These are phyloP conservation scores for Drosophila stalkeri DNA, from an alignment of 2,888 invertebrate species.

Conservation along the genomic window DNA sequence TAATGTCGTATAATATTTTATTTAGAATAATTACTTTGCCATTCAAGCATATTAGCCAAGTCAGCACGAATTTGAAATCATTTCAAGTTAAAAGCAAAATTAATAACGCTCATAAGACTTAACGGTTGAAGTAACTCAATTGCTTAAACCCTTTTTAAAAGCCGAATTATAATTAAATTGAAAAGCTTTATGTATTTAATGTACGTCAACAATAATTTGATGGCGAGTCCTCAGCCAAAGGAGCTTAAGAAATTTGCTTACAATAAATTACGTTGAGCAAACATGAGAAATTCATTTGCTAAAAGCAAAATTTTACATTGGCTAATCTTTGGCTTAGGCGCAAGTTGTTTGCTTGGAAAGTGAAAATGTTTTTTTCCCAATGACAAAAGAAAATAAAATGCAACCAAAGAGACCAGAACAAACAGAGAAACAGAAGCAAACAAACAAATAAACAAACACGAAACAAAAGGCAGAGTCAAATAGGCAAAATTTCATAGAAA, in stretches of 20 bases:
- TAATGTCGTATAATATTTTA: neutral
- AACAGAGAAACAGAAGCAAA: constrained; percentile 4
- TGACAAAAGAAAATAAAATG: constrained; percentile 21
- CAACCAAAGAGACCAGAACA: constrained; percentile 16
- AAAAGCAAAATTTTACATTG: constrained; percentile 32
- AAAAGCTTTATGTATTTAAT: constrained; percentile 48
- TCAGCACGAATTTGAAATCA: constrained; percentile 6
- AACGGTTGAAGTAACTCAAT: constrained; percentile 49
- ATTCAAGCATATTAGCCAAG: constrained; percentile 2
- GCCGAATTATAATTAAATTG: constrained; percentile 49
- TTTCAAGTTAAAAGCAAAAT: constrained; percentile 21
- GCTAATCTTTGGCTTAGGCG: constrained; percentile 42
- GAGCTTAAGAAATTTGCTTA: constrained; percentile 32
- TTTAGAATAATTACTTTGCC: constrained; percentile 3
- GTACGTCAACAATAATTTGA: constrained; percentile 43
- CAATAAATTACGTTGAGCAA: constrained; percentile 39
- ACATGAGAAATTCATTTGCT: constrained; percentile 29
- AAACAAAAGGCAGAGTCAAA: constrained; percentile 17
- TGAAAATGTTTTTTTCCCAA: constrained; percentile 37
- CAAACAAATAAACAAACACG: neutral
- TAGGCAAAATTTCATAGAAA: constrained; percentile 12
- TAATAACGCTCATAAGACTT: constrained; percentile 30
- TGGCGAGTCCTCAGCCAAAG: constrained; percentile 14
- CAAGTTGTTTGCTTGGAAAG: constrained; percentile 34
- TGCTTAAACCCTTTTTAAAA: constrained; percentile 29